Percentiles rank a stretch among this genome's conserved stretches.
phyloP scores from a whole-genome alignment of 2,888 invertebrate species.

The Amiota communis region DNA sequence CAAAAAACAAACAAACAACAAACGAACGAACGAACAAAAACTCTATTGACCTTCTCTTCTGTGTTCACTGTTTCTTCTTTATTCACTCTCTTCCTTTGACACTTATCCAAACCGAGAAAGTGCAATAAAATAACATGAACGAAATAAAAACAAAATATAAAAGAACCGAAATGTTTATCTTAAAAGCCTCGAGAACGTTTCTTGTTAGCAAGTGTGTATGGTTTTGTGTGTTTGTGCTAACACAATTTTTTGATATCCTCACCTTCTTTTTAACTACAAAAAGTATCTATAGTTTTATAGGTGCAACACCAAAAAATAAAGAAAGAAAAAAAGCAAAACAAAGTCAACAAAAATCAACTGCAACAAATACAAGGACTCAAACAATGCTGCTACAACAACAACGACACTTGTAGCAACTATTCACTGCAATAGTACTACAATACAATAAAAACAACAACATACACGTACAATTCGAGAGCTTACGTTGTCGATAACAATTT shows the following conservation, averaged over 20 bases:
- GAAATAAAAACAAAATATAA: not conserved
- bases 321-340: conserved; percentile 15
- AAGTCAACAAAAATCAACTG: conserved; percentile 13
- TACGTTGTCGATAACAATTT: conserved; percentile 24
- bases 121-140: not conserved
- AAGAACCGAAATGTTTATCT: conserved; percentile 20
- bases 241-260: not conserved
- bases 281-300: conserved; percentile 21
- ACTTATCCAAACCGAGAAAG: not conserved
- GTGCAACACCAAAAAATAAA: conserved; percentile 2
- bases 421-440: conserved; percentile 22
- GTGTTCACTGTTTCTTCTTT: not conserved
- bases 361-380: not conserved
- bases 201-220: conserved; percentile 1
- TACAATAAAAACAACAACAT: conserved; percentile 15
- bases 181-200: conserved; percentile 26
- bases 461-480: conserved; percentile 17
- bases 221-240: not conserved
- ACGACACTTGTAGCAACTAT: conserved; percentile 29
- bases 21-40: not conserved
- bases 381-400: conserved; percentile 31
- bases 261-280: not conserved
- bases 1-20: conserved; percentile 10
- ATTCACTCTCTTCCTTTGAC: not conserved
- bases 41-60: conserved; percentile 14